phyloP scores from a whole-genome alignment of 2,797 vertebrate genomes.

The Varecia variegata region DNA sequence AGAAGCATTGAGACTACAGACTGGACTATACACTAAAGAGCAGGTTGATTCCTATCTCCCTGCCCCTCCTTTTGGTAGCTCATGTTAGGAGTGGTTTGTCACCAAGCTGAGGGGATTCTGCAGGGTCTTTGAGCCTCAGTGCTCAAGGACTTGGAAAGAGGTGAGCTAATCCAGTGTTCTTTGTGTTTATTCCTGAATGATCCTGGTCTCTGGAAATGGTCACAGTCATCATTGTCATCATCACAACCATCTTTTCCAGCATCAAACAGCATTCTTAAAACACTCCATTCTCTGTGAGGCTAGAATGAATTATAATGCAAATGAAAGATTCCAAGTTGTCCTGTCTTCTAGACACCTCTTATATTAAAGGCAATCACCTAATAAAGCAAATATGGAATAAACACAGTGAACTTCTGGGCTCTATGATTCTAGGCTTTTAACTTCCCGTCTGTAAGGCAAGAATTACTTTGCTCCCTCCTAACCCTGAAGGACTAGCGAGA shows the following conservation, averaged over 20 bases:
- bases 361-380: neutral
- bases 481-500: neutral
- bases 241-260: neutral
- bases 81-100: neutral
- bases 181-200: neutral
- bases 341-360: neutral
- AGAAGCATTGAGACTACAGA: neutral
- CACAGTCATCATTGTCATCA: neutral
- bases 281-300: neutral
- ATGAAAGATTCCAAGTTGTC: neutral
- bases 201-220: neutral
- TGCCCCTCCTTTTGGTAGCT: neutral
- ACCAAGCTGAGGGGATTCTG: neutral
- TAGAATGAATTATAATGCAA: neutral
- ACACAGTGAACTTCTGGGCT: neutral
- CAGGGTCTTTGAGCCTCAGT: neutral
- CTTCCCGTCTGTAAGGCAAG: neutral
- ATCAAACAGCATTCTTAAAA: neutral
- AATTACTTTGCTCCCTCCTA: neutral
- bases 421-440: neutral
- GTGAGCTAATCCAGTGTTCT: fast-evolving
- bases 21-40: neutral
- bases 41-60: neutral
- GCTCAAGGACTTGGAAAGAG: neutral
- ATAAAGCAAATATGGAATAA: neutral